A percentile compares a stretch with the other conserved stretches of the same genome.
phyloP scores from a whole-genome alignment of 2,113 vertebrate species.

The Brachionichthys hirsutus region DNA sequence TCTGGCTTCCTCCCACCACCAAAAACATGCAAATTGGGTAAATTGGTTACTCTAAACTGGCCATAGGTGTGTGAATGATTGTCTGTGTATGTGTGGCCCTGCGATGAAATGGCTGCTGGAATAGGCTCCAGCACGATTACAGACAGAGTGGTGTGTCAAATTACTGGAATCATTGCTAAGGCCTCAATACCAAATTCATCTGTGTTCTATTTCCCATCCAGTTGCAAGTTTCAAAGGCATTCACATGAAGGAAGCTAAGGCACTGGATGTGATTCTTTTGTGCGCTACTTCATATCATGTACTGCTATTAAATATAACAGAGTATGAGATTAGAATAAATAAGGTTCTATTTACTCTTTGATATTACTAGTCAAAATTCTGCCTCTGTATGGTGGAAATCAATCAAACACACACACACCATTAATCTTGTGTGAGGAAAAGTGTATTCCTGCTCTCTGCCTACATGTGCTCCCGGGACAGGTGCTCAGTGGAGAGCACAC shows the following conservation, averaged over 20 bases:
- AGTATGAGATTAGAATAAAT: slow-evolving; percentile 46
- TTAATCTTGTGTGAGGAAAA: slow-evolving; percentile 54
- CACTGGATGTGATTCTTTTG: slow-evolving; percentile 29
- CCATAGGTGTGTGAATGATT: too few relatives aligned
- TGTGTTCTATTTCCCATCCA: slow-evolving; percentile 30
- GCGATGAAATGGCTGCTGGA: too few relatives aligned
- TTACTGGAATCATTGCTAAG: slow-evolving; percentile 2
- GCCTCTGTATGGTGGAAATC: slow-evolving; percentile 54
- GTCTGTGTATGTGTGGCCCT: too few relatives aligned
- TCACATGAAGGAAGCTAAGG: slow-evolving; percentile 24
- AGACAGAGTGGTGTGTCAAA: too few relatives aligned
- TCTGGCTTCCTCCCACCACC: too few relatives aligned
- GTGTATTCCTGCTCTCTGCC: slow-evolving; percentile 15
- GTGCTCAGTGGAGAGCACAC: slow-evolving; percentile 49
- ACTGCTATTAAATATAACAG: slow-evolving; percentile 49
- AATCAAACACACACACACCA: slow-evolving; percentile 55
- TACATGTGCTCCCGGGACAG: slow-evolving; percentile 31
- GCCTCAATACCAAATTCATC: slow-evolving; percentile 40
- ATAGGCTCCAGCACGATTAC: slow-evolving; percentile 15
- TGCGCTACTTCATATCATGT: slow-evolving; percentile 26
- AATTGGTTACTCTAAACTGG: too few relatives aligned
- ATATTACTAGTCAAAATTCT: slow-evolving; percentile 53
- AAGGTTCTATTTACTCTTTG: slow-evolving; percentile 55
- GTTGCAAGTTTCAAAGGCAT: slow-evolving; percentile 17
- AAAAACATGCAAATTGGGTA: too few relatives aligned